Percentiles rank a stretch among this genome's conserved stretches.
phyloP scores from a whole-genome alignment of 2,888 invertebrate species.

The Synanthedon vespiformis region DNA sequence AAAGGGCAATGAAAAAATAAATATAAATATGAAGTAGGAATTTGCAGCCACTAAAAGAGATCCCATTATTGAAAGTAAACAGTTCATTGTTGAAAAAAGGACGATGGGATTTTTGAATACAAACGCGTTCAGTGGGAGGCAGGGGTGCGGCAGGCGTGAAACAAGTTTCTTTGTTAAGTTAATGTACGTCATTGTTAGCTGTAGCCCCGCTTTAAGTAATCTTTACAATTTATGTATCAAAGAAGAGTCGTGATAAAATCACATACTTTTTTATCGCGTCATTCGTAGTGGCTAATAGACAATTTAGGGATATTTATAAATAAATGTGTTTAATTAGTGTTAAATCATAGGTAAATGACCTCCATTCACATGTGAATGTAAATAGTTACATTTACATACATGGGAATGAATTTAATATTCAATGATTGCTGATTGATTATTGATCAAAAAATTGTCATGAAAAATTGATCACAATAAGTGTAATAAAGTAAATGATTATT shows the following conservation, averaged over 20 bases:
- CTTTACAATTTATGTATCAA: slow-evolving; percentile 2
- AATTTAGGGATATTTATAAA: not conserved
- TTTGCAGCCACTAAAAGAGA: slow-evolving; percentile 1
- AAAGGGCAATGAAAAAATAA: slow-evolving; percentile 5
- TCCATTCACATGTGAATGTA: no score
- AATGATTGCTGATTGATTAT: no score
- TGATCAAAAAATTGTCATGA: no score
- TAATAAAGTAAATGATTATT: no score
- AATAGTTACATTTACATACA: no score
- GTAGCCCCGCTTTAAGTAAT: slow-evolving; percentile 1
- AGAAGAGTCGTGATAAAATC: not conserved
- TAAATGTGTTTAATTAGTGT: no score
- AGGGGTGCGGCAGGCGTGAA: not conserved
- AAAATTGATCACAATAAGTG: no score
- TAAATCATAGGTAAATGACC: no score
- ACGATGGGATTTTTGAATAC: not conserved
- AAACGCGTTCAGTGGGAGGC: not conserved
- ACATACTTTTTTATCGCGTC: not conserved
- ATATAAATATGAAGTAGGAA: not conserved
- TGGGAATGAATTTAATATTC: no score
- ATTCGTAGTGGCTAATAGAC: not conserved
- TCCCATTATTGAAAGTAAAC: slow-evolving; percentile 13
- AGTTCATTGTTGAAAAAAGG: slow-evolving; percentile 8
- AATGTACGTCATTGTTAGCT: slow-evolving; percentile 2
- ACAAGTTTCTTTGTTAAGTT: slow-evolving; percentile 3